Evolutionary conservation across 2,797 vertebrate genomes (phyloP).

Genomic region (Zalophus californianus): DNA sequence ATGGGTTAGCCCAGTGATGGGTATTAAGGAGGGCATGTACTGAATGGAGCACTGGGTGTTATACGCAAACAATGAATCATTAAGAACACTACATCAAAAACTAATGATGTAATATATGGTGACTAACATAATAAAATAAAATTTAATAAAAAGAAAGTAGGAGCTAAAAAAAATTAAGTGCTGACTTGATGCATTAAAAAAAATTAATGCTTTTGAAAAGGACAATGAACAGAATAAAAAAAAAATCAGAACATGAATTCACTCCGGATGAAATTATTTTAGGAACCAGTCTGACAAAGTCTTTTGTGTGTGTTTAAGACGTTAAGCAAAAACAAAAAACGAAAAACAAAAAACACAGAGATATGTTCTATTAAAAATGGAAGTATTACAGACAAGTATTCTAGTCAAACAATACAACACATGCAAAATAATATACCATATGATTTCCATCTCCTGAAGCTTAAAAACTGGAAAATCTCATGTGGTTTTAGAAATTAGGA

Average conservation of each 20-base stretch:
- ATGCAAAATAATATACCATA: not conserved
- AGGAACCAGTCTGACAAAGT: not conserved
- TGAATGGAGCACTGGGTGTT: too few relatives aligned
- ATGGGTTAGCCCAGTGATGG: too few relatives aligned
- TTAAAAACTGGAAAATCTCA: slow-evolving; percentile 18
- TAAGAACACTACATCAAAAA: too few relatives aligned
- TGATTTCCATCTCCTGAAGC: not conserved
- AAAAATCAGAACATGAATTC: not conserved
- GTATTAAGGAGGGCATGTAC: too few relatives aligned
- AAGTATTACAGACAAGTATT: not conserved
- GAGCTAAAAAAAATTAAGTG: too few relatives aligned
- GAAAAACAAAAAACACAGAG: not conserved
- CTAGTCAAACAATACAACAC: not conserved
- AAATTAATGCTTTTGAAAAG: not conserved
- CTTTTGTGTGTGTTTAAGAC: slow-evolving; percentile 5
- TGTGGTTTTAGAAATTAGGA: not conserved
- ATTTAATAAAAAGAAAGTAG: too few relatives aligned
- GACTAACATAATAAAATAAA: too few relatives aligned
- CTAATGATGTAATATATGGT: too few relatives aligned
- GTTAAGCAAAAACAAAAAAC: not conserved
- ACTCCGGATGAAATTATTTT: not conserved
- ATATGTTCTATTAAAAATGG: not conserved
- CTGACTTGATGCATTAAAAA: not conserved
- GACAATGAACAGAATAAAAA: not conserved
- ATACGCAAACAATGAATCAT: too few relatives aligned